These are phyloP conservation scores for Nymphalis io DNA, from an alignment of 1,140 invertebrate species.

Conservation along the genomic window DNA sequence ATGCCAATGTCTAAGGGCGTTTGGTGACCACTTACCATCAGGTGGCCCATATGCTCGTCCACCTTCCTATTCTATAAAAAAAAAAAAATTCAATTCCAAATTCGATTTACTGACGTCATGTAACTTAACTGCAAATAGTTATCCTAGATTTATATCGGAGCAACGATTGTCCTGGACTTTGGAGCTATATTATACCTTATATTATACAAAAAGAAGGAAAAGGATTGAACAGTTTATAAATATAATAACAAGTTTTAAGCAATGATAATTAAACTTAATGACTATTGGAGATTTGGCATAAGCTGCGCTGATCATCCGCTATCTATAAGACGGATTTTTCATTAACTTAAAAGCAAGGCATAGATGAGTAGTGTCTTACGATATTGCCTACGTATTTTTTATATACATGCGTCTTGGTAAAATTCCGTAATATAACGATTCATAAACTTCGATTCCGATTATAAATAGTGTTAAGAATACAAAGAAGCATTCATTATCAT, in stretches of 20 bases:
- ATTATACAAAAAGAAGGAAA: too few species aligned
- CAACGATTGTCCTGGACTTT: neutral
- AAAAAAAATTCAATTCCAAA: neutral
- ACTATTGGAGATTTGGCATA: too few species aligned
- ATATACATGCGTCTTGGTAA: neutral
- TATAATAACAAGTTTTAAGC: too few species aligned
- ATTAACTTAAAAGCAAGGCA: too few species aligned
- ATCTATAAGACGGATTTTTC: too few species aligned
- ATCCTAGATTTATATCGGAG: constrained; percentile 4
- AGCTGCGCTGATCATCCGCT: too few species aligned
- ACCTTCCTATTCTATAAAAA: too few species aligned
- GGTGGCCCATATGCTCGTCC: too few species aligned
- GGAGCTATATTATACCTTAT: neutral
- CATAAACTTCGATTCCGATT: neutral
- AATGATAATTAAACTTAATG: neutral
- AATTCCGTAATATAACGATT: neutral
- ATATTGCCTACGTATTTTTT: neutral
- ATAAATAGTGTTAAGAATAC: neutral
- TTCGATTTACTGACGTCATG: neutral
- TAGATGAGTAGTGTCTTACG: neutral
- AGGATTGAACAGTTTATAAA: too few species aligned
- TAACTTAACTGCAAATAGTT: neutral
- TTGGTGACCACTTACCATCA: too few species aligned
- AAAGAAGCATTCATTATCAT: constrained; percentile 9
- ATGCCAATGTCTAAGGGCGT: too few species aligned